phyloP scores from a whole-genome alignment of 2,888 invertebrate genomes.

The Creontiades dilutus region DNA sequence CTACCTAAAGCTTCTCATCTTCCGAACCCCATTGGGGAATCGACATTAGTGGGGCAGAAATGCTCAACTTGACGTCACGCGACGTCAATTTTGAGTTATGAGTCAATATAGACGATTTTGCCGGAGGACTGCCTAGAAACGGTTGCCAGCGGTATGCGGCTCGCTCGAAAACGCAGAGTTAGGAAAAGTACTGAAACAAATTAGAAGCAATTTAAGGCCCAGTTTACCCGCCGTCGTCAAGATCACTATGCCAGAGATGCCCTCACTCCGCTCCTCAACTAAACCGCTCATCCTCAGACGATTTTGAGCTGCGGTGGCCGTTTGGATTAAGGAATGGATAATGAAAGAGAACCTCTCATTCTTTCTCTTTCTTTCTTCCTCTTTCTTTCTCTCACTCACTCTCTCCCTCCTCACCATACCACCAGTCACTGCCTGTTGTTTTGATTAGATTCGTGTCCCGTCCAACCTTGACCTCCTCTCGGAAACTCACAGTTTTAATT shows the following conservation, averaged over 20 bases:
- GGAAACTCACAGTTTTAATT: constrained; percentile 72
- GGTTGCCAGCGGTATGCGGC: too few species aligned
- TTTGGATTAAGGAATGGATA: neutral
- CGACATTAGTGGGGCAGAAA: too few species aligned
- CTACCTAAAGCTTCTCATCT: too few species aligned
- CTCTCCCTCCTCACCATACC: neutral
- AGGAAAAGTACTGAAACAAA: too few species aligned
- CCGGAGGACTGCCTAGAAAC: too few species aligned
- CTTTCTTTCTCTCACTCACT: neutral
- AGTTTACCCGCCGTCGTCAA: too few species aligned
- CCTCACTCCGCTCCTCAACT: neutral
- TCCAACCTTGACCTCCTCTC: constrained; percentile 72
- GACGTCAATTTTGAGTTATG: too few species aligned
- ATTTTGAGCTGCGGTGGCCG: constrained; percentile 12
- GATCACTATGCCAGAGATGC: neutral
- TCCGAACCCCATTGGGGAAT: too few species aligned
- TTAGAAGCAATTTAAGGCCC: too few species aligned
- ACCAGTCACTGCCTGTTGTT: constrained; percentile 64
- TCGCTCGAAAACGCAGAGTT: too few species aligned
- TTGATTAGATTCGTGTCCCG: constrained; percentile 72
- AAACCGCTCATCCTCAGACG: neutral
- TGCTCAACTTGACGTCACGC: too few species aligned
- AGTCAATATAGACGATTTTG: too few species aligned
- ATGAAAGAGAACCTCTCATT: neutral
- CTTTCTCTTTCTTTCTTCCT: neutral